Evolutionary conservation across 2,888 invertebrate species (phyloP).

Genomic region (Cephus sareptanus): DNA sequence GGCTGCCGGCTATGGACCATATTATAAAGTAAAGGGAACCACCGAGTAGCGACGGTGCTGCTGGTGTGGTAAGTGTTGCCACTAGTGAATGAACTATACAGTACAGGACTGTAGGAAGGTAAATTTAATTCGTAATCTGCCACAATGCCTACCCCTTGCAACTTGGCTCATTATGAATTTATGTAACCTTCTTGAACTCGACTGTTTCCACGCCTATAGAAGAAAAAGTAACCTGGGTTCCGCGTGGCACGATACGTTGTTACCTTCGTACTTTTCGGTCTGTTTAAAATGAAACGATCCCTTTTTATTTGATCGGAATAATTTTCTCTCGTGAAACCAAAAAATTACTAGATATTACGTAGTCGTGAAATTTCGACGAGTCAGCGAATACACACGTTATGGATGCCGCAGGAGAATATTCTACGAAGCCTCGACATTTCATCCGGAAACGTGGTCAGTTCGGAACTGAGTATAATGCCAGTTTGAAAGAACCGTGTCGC

Average conservation of each 20-base stretch:
- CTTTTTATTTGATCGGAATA: background rate
- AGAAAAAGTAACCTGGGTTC: background rate
- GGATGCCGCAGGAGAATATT: background rate
- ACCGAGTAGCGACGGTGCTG: constrained; percentile 6
- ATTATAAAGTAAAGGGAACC: constrained; percentile 42
- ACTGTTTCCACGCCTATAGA: background rate
- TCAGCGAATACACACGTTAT: background rate
- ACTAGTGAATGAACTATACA: background rate
- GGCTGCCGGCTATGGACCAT: constrained; percentile 41
- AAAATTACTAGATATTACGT: background rate
- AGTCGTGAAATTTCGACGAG: background rate
- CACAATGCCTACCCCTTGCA: constrained; percentile 40
- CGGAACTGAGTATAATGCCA: background rate
- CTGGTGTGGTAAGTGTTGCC: background rate
- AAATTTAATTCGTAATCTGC: constrained; percentile 55
- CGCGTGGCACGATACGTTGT: background rate
- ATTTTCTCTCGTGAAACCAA: background rate
- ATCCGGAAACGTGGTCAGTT: background rate
- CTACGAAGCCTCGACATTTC: background rate
- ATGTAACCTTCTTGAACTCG: constrained; percentile 30
- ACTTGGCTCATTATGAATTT: constrained; percentile 46
- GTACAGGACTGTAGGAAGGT: constrained; percentile 28
- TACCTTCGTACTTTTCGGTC: background rate
- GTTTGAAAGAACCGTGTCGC: constrained; percentile 2
- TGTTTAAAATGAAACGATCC: background rate